A percentile compares a stretch with the other conserved stretches of the same genome.
phyloP scores from a whole-genome alignment of 2,888 invertebrate species.

The Biston betularia region DNA sequence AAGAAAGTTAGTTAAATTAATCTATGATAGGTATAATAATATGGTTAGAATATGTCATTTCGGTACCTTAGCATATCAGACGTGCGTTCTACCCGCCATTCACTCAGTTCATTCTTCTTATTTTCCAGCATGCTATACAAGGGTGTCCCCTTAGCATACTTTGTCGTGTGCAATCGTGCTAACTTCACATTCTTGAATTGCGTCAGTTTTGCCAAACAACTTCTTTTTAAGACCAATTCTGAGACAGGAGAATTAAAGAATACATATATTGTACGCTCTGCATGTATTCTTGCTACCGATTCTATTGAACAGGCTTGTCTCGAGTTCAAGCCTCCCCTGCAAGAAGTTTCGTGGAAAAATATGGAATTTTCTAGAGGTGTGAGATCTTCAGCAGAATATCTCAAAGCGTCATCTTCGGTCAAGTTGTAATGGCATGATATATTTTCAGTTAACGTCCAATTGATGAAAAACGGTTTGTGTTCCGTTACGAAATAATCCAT shows the following conservation, averaged over 20 bases:
- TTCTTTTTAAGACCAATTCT: slow-evolving; percentile 17
- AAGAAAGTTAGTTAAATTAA: no score
- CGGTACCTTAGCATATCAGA: slow-evolving; percentile 45
- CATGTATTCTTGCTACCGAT: slow-evolving; percentile 46
- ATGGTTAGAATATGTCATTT: no score
- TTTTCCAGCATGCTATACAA: slow-evolving; percentile 27
- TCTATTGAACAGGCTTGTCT: slow-evolving; percentile 49
- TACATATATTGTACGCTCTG: slow-evolving; percentile 75
- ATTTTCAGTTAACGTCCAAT: background rate
- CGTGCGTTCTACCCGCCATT: slow-evolving; percentile 38
- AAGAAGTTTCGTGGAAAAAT: slow-evolving; percentile 88
- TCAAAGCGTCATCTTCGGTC: slow-evolving; percentile 33
- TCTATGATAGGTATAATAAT: no score
- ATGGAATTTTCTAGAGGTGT: slow-evolving; percentile 66
- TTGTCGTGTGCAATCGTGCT: slow-evolving; percentile 30
- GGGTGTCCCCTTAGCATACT: slow-evolving; percentile 33
- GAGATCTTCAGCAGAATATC: slow-evolving; percentile 18
- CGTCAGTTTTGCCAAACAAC: slow-evolving; percentile 32
- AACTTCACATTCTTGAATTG: slow-evolving; percentile 39
- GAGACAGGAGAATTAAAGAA: slow-evolving; percentile 46
- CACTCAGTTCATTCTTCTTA: slow-evolving; percentile 22
- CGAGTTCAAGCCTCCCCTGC: slow-evolving; percentile 68
- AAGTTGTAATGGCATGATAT: background rate
- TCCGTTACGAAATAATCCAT: no score
- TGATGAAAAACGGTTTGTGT: background rate